Base-by-base conservation (phyloP, 2,888 invertebrate species). In the Hypena proboscidalis region DNA sequence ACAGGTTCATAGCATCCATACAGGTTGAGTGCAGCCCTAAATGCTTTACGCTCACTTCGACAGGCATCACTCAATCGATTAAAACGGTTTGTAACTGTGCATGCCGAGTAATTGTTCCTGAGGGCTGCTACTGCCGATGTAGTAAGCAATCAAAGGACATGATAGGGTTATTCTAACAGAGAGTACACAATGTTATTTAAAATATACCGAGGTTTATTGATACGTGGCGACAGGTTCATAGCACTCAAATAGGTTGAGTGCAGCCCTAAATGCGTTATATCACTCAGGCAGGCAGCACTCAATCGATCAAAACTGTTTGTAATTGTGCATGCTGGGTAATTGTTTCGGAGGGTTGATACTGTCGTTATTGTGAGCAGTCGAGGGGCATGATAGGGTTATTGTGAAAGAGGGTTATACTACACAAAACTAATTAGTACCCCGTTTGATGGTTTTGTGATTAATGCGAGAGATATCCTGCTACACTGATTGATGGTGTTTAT, bases 51-150 rank as follows among this genome's bases (percentile, higher is more conserved):
- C n/a, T 43, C 36, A 13, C 39, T 43, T 26, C 27, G 36, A 17
- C 37, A 7, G 36, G 10, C 30, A 25, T 21, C 22, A 37, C 32
- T 43, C 43, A 36, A 43, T 43, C 43, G 37, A 32, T 37, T 22
- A 31, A 14, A 21, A 23, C 23, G 17, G 36, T 17, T 27, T 22
- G 36, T 32, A 26, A 37, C 25, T 32, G 32, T 37, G 37, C 32
- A 32, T n/a, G n/a, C 43, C 15, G 5, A 8, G 13, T 17, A 4
- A 17, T 15, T 32, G 31, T 31, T 31, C 10, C 30, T n/a, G n/a
- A n/a, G n/a, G n/a, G n/a, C 8, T 10, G 11, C 17, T 4, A 22
- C 22, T 5, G 38, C 17, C 11, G 9, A 9, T 19, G 13, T 22
- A 22, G 9, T 10, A 3, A 25, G 10, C 14, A 26, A 10, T 21